A percentile compares a stretch with the other conserved stretches of the same genome.
Evolutionary conservation across 2,888 invertebrate genomes (phyloP).

Genomic region (Salpingus planirostris): DNA sequence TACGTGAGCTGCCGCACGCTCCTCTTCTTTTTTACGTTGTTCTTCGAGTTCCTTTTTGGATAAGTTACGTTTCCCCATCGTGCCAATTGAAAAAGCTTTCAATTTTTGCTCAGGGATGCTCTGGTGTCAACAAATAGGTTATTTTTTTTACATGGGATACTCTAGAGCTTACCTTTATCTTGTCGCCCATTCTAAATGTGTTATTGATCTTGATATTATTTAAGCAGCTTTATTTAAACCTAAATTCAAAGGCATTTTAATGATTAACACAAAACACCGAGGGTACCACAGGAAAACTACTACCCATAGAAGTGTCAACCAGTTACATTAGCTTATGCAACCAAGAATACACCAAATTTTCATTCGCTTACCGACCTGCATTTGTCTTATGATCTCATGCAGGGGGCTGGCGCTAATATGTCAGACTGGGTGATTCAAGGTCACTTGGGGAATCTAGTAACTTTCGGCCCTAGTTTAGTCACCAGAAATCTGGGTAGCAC

Average conservation of each 20-base stretch:
- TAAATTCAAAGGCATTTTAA: not conserved
- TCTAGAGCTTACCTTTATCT: conserved; percentile 17
- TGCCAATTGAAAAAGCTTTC: conserved; percentile 66
- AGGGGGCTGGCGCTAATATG: too few relatives aligned
- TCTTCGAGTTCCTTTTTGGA: conserved; percentile 83
- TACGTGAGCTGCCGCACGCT: conserved; percentile 86
- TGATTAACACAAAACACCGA: too few relatives aligned
- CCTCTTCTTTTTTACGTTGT: conserved; percentile 77
- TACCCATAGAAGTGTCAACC: too few relatives aligned
- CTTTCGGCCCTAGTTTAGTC: too few relatives aligned
- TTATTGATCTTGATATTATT: not conserved
- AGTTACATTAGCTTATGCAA: too few relatives aligned
- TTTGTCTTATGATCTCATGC: too few relatives aligned
- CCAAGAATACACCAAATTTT: too few relatives aligned
- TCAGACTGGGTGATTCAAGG: too few relatives aligned
- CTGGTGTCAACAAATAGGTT: conserved; percentile 13
- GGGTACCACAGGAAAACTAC: too few relatives aligned
- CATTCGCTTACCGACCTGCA: too few relatives aligned
- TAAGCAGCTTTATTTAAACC: not conserved
- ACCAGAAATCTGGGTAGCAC: too few relatives aligned
- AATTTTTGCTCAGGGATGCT: conserved; percentile 57
- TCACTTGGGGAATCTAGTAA: too few relatives aligned
- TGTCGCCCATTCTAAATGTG: conserved; percentile 16
- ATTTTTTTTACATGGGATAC: not conserved
- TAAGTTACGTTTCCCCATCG: conserved; percentile 62